phyloP scores from a whole-genome alignment of 2,888 invertebrate species.

The Aphodius sticticus region DNA sequence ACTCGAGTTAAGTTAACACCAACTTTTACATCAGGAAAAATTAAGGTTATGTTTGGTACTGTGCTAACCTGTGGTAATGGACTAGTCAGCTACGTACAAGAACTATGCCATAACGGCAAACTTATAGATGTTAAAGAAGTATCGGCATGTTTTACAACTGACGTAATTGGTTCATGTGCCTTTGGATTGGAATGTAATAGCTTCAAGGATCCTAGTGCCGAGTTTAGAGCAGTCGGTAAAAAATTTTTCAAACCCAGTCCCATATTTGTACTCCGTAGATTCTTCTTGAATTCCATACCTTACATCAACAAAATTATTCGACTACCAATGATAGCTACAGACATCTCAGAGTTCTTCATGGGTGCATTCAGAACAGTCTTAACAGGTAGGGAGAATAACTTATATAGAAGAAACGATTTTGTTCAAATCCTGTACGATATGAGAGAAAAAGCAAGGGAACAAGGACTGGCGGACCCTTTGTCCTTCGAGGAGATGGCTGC shows the following conservation, averaged over 20 bases:
- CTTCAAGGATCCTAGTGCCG: constrained; percentile 29
- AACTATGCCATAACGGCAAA: constrained; percentile 5
- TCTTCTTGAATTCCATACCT: neutral
- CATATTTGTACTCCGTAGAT: neutral
- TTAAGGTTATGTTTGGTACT: constrained; percentile 31
- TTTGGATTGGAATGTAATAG: constrained; percentile 34
- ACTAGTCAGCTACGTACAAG: constrained; percentile 1
- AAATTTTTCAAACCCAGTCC: constrained; percentile 13
- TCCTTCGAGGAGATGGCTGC: constrained; percentile 47
- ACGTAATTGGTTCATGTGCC: constrained; percentile 30
- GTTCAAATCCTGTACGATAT: no score
- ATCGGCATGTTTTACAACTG: constrained; percentile 32
- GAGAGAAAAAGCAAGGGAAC: no score
- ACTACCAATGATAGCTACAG: neutral
- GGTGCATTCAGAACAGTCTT: neutral
- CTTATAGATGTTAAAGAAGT: constrained; percentile 31
- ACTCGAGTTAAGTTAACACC: constrained; percentile 28
- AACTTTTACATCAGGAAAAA: constrained; percentile 31
- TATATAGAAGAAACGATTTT: constrained; percentile 6
- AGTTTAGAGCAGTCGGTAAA: constrained; percentile 28
- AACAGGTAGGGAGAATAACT: neutral
- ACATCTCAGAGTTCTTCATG: constrained; percentile 9
- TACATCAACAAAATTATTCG: neutral
- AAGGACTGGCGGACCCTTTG: no score
- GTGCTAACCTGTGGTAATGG: constrained; percentile 12